These are phyloP conservation scores for Xenotilapia longispinis DNA, from an alignment of 2,113 vertebrate genomes.

Conservation along the genomic window DNA sequence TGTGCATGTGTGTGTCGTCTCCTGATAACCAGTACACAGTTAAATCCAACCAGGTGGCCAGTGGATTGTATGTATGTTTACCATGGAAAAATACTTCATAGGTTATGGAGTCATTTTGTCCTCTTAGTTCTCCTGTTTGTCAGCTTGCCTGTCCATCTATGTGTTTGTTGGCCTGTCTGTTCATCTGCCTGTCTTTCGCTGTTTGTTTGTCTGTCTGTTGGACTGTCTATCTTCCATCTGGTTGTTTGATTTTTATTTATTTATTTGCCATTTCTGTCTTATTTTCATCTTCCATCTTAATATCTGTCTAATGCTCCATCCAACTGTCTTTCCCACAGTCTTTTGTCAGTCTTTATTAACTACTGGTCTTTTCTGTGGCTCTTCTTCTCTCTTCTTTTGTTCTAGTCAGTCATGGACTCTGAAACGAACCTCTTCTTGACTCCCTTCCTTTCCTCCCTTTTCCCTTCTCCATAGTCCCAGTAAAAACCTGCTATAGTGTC, in stretches of 20 bases:
- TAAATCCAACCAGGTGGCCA: slow-evolving; percentile 50
- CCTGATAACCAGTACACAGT: not conserved
- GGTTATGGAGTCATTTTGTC: slow-evolving; percentile 51
- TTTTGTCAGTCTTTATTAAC: slow-evolving; percentile 18
- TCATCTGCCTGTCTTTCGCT: slow-evolving; percentile 17
- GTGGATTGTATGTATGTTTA: slow-evolving; percentile 56
- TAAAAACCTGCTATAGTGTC: slow-evolving; percentile 27
- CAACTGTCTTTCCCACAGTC: not conserved
- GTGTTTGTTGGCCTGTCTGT: slow-evolving; percentile 20
- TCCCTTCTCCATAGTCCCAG: not conserved
- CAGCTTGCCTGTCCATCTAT: slow-evolving; percentile 18
- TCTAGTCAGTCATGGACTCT: slow-evolving; percentile 4
- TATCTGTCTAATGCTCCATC: not conserved
- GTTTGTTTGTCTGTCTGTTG: slow-evolving; percentile 17
- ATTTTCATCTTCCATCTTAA: slow-evolving; percentile 1
- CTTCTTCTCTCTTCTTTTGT: slow-evolving; percentile 13
- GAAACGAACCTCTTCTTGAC: not conserved
- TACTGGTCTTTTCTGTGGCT: slow-evolving; percentile 22
- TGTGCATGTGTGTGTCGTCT: not conserved
- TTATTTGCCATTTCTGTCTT: not conserved
- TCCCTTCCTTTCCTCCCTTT: not conserved
- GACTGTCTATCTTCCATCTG: slow-evolving; percentile 31
- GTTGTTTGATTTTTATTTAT: not conserved
- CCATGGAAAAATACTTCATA: slow-evolving; percentile 21
- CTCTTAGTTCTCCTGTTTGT: slow-evolving; percentile 34